Evolutionary conservation across 2,888 invertebrate species (phyloP).

Genomic region (Rhyacophila evoluta): DNA sequence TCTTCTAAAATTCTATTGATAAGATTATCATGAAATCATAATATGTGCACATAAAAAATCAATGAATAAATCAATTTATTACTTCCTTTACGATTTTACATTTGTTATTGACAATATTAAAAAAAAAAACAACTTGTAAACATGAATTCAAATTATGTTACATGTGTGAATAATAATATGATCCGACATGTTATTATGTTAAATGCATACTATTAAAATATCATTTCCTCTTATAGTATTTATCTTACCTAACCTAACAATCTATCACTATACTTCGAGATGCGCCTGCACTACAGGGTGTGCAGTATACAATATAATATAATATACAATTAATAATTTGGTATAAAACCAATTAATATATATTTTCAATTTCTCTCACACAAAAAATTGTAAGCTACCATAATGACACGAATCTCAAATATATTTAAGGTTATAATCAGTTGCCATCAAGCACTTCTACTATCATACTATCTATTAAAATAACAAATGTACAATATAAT

Average conservation of each 20-base stretch:
- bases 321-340: too few species aligned
- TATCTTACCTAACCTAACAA: not conserved
- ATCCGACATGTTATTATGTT: not conserved
- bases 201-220: not conserved
- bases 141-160: not conserved
- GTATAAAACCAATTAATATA: too few species aligned
- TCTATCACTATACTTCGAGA: not conserved
- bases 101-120: not conserved
- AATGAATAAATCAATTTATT: not conserved
- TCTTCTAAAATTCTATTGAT: not conserved
- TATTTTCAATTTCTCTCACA: too few species aligned
- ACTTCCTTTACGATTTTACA: not conserved
- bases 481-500: too few species aligned
- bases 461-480: too few species aligned
- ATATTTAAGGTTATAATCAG: too few species aligned
- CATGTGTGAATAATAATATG: not conserved
- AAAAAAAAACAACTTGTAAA: not conserved
- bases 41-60: not conserved
- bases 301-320: too few species aligned
- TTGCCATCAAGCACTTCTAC: too few species aligned
- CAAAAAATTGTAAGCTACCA: too few species aligned
- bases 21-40: not conserved
- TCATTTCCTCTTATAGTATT: not conserved
- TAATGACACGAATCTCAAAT: too few species aligned
- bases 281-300: too few species aligned